Conservation (phyloP, 2,797 vertebrate species). For the Steatocranus sp. region DNA sequence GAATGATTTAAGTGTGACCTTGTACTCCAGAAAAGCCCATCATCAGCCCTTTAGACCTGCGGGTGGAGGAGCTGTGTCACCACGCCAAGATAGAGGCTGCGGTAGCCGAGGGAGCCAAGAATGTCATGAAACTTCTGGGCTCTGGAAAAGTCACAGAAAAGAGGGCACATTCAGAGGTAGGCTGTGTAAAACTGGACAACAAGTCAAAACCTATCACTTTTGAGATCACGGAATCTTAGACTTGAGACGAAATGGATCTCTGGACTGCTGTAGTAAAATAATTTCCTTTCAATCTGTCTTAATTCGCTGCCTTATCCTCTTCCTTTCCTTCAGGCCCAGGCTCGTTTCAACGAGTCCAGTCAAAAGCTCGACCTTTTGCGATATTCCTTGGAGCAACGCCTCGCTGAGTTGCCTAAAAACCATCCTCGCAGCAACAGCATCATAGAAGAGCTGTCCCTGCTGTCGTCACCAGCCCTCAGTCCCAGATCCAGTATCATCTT, state of each 20-base stretch:
- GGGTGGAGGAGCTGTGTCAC: constrained; percentile 95
- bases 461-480: constrained; percentile 88
- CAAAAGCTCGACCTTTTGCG: constrained; percentile 94
- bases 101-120: constrained; percentile 97
- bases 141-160: constrained; percentile 94
- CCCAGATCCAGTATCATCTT: constrained; percentile 90
- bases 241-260: background rate
- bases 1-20: background rate
- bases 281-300: background rate
- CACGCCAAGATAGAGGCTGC: constrained; percentile 97
- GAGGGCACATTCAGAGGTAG: constrained; percentile 93
- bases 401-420: constrained; percentile 91
- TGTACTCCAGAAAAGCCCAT: constrained; percentile 84
- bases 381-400: constrained; percentile 91
- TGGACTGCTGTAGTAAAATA: background rate
- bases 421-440: constrained; percentile 94
- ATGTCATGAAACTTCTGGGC: constrained; percentile 95
- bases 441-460: constrained; percentile 89
- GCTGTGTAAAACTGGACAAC: background rate
- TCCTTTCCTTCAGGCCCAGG: constrained; percentile 81
- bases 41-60: constrained; percentile 92
- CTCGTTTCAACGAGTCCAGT: constrained; percentile 93
- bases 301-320: background rate
- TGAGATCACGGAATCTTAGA: background rate
- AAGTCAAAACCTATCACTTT: background rate